phyloP scores from a whole-genome alignment of 2,888 invertebrate genomes.

The Oegoconia quadripuncta region DNA sequence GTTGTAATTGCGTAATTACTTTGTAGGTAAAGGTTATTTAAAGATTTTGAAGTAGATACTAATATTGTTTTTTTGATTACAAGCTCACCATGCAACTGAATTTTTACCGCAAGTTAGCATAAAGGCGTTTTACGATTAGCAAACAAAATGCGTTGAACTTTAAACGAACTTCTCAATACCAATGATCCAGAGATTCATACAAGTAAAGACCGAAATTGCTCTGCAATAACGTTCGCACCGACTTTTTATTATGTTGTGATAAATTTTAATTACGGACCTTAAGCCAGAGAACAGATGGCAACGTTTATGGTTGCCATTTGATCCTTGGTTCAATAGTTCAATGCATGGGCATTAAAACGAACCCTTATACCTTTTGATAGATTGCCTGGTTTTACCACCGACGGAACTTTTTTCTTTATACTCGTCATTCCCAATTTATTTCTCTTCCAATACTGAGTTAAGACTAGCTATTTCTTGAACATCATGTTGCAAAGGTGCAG shows the following conservation, averaged over 20 bases:
- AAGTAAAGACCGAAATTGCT: background rate
- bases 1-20: no score
- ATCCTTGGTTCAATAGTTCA: conserved; percentile 53
- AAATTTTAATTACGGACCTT: conserved; percentile 55
- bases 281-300: conserved; percentile 35
- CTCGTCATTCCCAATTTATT: background rate
- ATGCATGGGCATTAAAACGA: conserved; percentile 32
- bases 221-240: background rate
- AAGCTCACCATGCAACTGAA: no score
- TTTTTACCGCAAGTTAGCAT: no score
- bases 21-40: no score
- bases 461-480: background rate
- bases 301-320: conserved; percentile 45
- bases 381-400: conserved; percentile 17
- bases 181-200: background rate
- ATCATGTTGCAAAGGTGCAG: conserved; percentile 8
- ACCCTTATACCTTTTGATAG: conserved; percentile 22
- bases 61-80: no score
- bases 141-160: no score
- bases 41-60: no score
- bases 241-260: conserved; percentile 41
- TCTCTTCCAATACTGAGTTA: background rate
- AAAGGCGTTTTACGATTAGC: no score
- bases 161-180: background rate
- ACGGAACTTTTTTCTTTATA: background rate